A percentile compares a stretch with the other conserved stretches of the same genome.
phyloP scores from a whole-genome alignment of 2,113 vertebrate genomes.

The Gallinago jamesoni region DNA sequence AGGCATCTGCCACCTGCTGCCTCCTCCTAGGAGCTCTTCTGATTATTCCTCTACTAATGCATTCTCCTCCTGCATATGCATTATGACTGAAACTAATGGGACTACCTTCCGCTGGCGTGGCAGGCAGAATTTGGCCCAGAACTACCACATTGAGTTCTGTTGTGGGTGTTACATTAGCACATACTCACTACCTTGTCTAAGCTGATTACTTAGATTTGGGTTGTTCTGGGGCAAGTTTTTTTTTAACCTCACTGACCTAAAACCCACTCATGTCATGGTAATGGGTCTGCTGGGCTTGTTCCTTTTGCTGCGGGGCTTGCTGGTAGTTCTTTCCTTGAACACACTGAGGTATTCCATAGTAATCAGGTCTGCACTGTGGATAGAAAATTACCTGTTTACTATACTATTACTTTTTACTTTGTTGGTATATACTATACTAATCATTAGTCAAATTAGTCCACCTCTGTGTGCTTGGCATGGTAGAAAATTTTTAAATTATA shows the following conservation, averaged over 20 bases:
- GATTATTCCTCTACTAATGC: neutral
- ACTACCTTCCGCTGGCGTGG: neutral
- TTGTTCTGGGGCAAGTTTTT: neutral
- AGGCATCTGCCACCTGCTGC: constrained; percentile 36
- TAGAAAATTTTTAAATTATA: neutral
- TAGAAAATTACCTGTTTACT: constrained; percentile 12
- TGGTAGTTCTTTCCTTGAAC: neutral
- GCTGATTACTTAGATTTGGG: neutral
- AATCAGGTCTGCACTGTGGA: neutral
- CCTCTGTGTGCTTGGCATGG: neutral
- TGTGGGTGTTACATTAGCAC: neutral
- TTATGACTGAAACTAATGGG: neutral
- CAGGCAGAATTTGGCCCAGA: neutral
- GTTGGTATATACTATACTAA: neutral
- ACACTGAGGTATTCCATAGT: neutral
- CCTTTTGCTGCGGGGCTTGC: neutral
- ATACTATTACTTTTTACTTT: neutral
- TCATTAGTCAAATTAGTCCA: constrained; percentile 13
- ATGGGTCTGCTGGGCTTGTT: neutral
- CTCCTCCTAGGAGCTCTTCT: constrained; percentile 8
- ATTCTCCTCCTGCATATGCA: neutral
- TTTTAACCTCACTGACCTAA: constrained; percentile 21
- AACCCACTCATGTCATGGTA: neutral
- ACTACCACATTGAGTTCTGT: neutral
- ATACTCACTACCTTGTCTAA: neutral